phyloP scores from a whole-genome alignment of 2,113 vertebrate species.

The Nyctereutes procyonoides region DNA sequence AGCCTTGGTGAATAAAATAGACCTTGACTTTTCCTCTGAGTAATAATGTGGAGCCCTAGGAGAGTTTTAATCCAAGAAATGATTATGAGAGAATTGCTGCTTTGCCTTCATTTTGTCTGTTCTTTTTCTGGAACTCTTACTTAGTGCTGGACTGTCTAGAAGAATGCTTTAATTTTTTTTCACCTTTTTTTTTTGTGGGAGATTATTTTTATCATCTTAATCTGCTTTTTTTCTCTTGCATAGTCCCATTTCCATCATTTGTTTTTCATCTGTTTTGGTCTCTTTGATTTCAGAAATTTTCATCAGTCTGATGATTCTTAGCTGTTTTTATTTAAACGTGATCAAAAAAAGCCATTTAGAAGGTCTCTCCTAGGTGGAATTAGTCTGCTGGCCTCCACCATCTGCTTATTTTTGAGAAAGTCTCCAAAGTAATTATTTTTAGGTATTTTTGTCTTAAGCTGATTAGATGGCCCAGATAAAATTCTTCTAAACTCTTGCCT shows the following conservation, averaged over 20 bases:
- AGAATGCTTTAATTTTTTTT: background rate
- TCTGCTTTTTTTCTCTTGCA: background rate
- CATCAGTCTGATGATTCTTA: background rate
- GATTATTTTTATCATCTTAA: background rate
- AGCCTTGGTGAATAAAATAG: background rate
- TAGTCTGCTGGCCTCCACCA: background rate
- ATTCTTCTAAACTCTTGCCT: background rate
- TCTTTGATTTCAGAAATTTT: conserved; percentile 25
- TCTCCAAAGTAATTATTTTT: background rate
- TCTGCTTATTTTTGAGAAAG: background rate
- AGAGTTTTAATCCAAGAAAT: background rate
- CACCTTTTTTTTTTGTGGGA: background rate
- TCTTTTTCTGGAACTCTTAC: background rate
- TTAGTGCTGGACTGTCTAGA: background rate
- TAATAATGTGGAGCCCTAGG: background rate
- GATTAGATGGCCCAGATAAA: background rate
- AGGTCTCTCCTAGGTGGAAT: background rate
- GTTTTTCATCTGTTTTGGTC: background rate
- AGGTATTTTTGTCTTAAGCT: background rate
- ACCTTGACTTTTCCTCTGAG: background rate
- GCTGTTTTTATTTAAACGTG: background rate
- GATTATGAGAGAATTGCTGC: background rate
- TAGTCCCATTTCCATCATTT: background rate
- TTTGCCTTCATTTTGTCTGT: background rate
- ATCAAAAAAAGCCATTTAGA: background rate